These are phyloP conservation scores for Ophonus ardosiacus DNA, from an alignment of 2,888 invertebrate species.

Conservation along the genomic window DNA sequence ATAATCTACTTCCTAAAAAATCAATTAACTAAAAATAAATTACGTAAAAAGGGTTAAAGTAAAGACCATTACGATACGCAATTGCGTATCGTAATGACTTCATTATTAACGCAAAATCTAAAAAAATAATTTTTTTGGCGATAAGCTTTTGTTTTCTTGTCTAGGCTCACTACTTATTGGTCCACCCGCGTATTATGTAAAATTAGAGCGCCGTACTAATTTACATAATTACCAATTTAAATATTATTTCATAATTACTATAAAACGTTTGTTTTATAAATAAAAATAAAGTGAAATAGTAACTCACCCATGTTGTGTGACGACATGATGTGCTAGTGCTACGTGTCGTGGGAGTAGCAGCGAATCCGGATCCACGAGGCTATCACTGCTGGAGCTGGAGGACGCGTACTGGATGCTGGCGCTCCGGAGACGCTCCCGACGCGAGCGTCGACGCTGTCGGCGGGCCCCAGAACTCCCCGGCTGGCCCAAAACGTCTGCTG, in stretches of 20 bases:
- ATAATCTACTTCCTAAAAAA: too few species aligned
- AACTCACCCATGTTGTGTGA: not conserved
- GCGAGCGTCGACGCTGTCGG: not conserved
- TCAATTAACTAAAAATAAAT: too few species aligned
- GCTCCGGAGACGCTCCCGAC: not conserved
- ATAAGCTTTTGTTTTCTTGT: too few species aligned
- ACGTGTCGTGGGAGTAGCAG: not conserved
- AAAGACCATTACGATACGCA: too few species aligned
- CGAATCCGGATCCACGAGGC: not conserved
- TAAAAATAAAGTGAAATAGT: not conserved
- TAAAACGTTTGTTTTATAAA: not conserved
- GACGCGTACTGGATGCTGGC: not conserved
- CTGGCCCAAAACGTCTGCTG: not conserved
- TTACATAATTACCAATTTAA: not conserved
- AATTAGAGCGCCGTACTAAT: not conserved
- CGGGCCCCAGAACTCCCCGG: not conserved
- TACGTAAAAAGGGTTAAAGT: too few species aligned
- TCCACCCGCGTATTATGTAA: not conserved
- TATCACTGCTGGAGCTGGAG: constrained; percentile 9
- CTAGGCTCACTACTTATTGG: too few species aligned
- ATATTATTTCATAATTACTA: not conserved
- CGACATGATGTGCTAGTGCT: not conserved
- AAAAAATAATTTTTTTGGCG: too few species aligned
- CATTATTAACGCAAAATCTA: too few species aligned
- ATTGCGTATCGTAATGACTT: too few species aligned